Conservation (phyloP, 2,113 vertebrate genomes). For the Ictalurus punctatus region DNA sequence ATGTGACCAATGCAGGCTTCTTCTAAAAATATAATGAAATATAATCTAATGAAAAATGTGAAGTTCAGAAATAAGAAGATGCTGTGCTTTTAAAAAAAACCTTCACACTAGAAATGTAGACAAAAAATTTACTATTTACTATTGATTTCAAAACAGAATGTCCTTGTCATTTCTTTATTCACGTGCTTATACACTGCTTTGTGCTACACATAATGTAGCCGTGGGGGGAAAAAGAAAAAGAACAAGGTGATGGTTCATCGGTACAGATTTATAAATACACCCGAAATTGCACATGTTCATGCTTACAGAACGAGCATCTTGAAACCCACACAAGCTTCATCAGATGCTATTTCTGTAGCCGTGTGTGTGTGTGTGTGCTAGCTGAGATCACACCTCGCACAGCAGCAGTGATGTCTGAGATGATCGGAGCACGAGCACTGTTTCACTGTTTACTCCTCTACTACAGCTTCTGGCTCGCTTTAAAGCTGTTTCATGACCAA, state of each 20-base stretch:
- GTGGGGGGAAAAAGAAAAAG: neutral
- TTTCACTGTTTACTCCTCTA: neutral
- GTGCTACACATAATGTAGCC: neutral
- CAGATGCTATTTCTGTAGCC: neutral
- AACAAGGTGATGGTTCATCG: neutral
- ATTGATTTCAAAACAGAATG: neutral
- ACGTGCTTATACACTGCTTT: neutral
- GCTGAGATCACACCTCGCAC: neutral
- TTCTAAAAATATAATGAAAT: neutral
- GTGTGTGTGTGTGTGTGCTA: neutral
- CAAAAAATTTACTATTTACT: neutral
- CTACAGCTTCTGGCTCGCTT: neutral
- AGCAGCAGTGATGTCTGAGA: conserved; percentile 1
- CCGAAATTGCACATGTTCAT: neutral
- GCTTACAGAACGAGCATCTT: neutral
- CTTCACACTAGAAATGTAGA: neutral
- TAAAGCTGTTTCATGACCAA: neutral
- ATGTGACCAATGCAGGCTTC: too few species aligned
- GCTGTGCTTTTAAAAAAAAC: neutral
- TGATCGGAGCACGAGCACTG: neutral
- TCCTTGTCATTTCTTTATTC: neutral
- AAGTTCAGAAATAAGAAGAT: neutral
- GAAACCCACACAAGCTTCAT: neutral
- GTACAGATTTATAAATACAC: neutral
- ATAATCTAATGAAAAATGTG: neutral